Evolutionary conservation across 2,797 vertebrate genomes (phyloP).

Genomic region (Chiroxiphia lanceolata): DNA sequence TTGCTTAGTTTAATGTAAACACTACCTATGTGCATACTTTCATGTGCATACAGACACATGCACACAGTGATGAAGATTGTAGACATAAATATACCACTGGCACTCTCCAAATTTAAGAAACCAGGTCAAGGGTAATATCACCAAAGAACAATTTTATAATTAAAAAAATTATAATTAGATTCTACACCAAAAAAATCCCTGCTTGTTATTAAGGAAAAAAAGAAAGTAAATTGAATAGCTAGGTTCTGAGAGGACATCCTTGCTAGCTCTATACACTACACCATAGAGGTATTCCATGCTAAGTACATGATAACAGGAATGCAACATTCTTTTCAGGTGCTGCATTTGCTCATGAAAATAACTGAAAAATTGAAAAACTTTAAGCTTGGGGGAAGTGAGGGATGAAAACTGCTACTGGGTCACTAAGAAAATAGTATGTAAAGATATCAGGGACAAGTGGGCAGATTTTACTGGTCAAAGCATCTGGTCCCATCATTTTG

Average conservation of each 20-base stretch:
- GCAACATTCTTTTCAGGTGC: not conserved
- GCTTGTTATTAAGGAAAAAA: not conserved
- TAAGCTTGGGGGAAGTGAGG: not conserved
- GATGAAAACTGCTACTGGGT: not conserved
- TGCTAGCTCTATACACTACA: not conserved
- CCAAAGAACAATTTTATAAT: constrained; percentile 55
- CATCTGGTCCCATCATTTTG: not conserved
- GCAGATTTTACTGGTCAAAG: not conserved
- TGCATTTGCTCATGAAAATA: not conserved
- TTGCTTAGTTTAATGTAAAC: not conserved
- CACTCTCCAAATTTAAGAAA: constrained; percentile 26
- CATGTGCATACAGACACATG: not conserved
- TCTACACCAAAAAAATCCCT: not conserved
- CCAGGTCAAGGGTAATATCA: constrained; percentile 48
- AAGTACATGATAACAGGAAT: not conserved
- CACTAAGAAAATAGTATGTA: not conserved
- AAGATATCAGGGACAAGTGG: not conserved
- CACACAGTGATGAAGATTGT: not conserved
- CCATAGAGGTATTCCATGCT: not conserved
- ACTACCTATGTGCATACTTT: not conserved
- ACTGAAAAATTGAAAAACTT: not conserved
- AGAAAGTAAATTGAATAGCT: constrained; percentile 9
- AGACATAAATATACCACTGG: not conserved
- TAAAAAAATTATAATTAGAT: constrained; percentile 61
- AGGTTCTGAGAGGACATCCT: constrained; percentile 15